Conservation (phyloP, 2,888 invertebrate genomes). For the Conops quadrifasciatus region DNA sequence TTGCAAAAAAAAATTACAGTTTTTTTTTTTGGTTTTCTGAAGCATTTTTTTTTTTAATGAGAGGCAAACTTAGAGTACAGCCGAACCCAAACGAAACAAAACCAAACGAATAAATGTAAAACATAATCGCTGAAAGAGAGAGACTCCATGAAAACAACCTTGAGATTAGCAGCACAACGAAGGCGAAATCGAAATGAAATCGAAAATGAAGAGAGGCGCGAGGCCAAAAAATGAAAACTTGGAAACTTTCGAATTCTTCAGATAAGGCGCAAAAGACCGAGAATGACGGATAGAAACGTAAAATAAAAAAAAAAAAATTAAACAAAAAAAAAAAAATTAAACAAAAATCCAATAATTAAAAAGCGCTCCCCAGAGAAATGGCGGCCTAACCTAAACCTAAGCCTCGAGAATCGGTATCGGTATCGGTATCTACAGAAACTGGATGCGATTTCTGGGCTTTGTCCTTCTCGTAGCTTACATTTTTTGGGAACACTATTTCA, state of each 20-base stretch:
- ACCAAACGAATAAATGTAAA: background rate
- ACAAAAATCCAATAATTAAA: background rate
- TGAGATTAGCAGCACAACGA: constrained; percentile 23
- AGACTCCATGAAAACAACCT: constrained; percentile 24
- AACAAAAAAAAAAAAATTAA: background rate
- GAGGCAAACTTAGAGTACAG: background rate
- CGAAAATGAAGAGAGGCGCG: constrained; percentile 17
- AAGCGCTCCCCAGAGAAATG: background rate
- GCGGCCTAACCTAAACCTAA: background rate
- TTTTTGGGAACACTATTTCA: constrained; percentile 59
- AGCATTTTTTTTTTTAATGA: too few species aligned
- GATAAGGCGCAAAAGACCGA: constrained; percentile 27
- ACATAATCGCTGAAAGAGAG: background rate
- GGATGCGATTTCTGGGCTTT: background rate
- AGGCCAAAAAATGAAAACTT: constrained; percentile 1
- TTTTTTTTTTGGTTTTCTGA: too few species aligned
- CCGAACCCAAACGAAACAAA: background rate
- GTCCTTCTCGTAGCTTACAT: constrained; percentile 51
- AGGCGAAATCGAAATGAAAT: constrained; percentile 21
- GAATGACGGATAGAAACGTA: background rate
- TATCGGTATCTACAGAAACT: background rate
- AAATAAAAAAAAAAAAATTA: background rate
- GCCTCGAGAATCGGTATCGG: background rate
- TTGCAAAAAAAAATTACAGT: background rate
- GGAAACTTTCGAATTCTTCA: constrained; percentile 15